These are phyloP conservation scores for Neotoma lepida DNA, from an alignment of 2,113 vertebrate species.

Conservation along the genomic window DNA sequence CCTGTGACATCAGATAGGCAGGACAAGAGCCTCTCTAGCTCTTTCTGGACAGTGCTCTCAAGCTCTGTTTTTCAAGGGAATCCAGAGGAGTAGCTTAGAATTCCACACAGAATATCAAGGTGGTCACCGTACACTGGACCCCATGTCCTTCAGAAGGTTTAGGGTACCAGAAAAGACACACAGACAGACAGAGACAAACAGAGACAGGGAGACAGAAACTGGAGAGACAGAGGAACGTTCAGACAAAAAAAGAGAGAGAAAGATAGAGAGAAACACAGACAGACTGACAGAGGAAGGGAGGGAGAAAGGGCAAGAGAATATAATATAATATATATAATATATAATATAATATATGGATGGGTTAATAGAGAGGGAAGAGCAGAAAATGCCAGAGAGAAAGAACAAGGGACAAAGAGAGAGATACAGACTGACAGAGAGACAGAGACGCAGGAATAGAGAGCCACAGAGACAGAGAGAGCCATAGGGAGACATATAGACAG, in stretches of 20 bases:
- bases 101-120: accelerated
- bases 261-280: neutral
- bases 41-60: neutral
- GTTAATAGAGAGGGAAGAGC: too few relatives aligned
- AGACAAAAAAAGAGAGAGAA: neutral
- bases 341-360: neutral
- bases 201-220: neutral
- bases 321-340: neutral
- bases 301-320: neutral
- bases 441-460: too few relatives aligned
- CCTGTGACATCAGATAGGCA: neutral
- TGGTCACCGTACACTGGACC: accelerated
- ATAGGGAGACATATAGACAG: neutral
- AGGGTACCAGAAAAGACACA: neutral
- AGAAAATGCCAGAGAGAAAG: neutral
- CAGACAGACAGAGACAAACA: neutral
- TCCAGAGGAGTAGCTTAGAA: neutral
- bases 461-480: too few relatives aligned
- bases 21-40: too few relatives aligned
- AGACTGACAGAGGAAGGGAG: neutral
- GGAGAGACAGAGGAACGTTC: neutral
- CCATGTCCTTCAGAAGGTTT: neutral
- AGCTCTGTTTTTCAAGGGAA: neutral
- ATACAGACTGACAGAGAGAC: neutral
- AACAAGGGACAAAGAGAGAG: too few relatives aligned